phyloP scores from a whole-genome alignment of 1,140 invertebrate genomes.

The Ceratoteleas bidentatus region DNA sequence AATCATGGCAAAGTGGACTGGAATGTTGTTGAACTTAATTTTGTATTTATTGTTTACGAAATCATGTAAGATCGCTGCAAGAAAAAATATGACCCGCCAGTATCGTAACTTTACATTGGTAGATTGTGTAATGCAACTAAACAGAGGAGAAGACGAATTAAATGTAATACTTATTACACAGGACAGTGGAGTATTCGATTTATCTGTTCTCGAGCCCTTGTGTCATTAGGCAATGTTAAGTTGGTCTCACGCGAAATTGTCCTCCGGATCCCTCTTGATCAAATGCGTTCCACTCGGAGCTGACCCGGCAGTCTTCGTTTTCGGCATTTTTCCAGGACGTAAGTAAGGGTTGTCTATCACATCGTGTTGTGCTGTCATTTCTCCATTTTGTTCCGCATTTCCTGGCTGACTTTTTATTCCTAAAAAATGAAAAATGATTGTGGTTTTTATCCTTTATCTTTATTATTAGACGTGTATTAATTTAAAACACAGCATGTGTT shows the following conservation, averaged over 20 bases:
- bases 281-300: constrained; percentile 18
- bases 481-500: too few species aligned
- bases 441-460: too few species aligned
- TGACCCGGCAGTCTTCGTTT: constrained; percentile 72
- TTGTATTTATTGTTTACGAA: constrained; percentile 66
- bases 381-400: constrained; percentile 80
- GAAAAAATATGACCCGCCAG: background rate
- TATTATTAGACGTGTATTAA: too few species aligned
- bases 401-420: constrained; percentile 59
- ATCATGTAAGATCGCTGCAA: constrained; percentile 8
- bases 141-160: constrained; percentile 40
- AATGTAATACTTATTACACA: constrained; percentile 59
- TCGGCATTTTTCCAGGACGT: constrained; percentile 89
- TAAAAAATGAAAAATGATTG: constrained; percentile 2
- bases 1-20: constrained; percentile 52
- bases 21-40: constrained; percentile 66
- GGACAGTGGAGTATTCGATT: constrained; percentile 62
- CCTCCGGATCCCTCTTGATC: constrained; percentile 35
- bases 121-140: constrained; percentile 44
- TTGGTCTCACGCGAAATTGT: constrained; percentile 31
- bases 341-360: constrained; percentile 94
- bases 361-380: constrained; percentile 81
- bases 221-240: constrained; percentile 33
- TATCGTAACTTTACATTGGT: constrained; percentile 38
- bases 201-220: constrained; percentile 47